Base-by-base conservation (phyloP, 1,140 invertebrate genomes). In the Lysiphlebus fabarum region DNA sequence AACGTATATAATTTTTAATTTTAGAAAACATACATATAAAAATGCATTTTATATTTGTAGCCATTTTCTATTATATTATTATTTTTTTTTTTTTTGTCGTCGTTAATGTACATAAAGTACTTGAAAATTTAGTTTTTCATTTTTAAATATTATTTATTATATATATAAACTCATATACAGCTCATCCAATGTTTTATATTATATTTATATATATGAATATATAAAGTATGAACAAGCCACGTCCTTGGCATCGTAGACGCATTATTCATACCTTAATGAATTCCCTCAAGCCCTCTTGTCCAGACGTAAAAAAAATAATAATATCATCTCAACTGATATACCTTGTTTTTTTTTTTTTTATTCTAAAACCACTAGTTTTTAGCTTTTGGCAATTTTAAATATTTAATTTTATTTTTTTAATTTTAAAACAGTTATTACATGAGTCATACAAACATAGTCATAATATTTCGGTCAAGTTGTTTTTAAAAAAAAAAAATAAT, bases 201-300 rank as follows among this genome's bases (percentile, higher is more conserved):
- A 26, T 26, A 26, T 26, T 26, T 26, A 26, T 26, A 26, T 26
- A 26, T 26, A 4, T 26, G 17, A 26, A 26, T 26, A 26, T 26
- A 26, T 26, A 26, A 26, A 26, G 17, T 26, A 26, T 26, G 17
- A 26, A 26, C 17, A 26, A 26, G 17, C 17, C 17, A 68, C 72
- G 75, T 71, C 75, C 75, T 76, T 76, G 73, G 74, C 75, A 75
- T 77, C 74, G 74, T 74, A 77, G 75, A 77, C 75, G 74, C 75
- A 76, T 77, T 77, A 77, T 77, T 77, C 75, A 76, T 77, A 77
- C 71, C 73, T 75, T 76, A 76, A 77, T 73, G 73, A 76, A 76
- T 77, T 77, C 74, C 68, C 69, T 72, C 70, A 68, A 62, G 62
- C 64, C 65, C 63, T 45, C 33, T 26, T 33, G 17, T 53, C 49